A percentile compares a stretch with the other conserved stretches of the same genome.
These are phyloP conservation scores for Balearica regulorum DNA, from an alignment of 2,797 vertebrate species.

Conservation along the genomic window DNA sequence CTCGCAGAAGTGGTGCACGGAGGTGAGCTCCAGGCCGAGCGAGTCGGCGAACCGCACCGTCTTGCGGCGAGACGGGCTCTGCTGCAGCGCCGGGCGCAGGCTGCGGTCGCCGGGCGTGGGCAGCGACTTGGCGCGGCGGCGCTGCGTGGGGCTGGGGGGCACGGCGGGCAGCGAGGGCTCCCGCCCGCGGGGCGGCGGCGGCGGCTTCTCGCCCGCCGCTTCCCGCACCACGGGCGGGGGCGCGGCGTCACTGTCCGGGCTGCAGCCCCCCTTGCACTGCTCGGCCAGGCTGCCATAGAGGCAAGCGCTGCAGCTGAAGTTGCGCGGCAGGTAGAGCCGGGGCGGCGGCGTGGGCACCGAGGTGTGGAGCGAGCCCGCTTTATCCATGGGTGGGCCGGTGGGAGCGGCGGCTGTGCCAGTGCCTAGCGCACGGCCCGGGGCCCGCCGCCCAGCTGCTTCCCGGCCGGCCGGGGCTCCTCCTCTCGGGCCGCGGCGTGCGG, in stretches of 20 bases:
- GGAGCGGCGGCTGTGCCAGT: background rate
- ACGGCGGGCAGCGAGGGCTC: slow-evolving; percentile 73
- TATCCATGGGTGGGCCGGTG: slow-evolving; percentile 71
- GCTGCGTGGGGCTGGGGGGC: slow-evolving; percentile 83
- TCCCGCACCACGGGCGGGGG: background rate
- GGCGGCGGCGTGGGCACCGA: slow-evolving; percentile 81
- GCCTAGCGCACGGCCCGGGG: background rate
- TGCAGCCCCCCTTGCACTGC: slow-evolving; percentile 67
- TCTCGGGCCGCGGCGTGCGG: background rate
- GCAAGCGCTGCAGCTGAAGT: slow-evolving; percentile 92
- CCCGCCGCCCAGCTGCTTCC: background rate
- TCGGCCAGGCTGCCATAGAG: slow-evolving; percentile 84
- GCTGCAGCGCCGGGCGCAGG: slow-evolving; percentile 76
- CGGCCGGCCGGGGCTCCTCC: background rate
- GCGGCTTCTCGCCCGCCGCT: background rate
- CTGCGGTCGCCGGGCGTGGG: slow-evolving; percentile 83
- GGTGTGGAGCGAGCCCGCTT: slow-evolving; percentile 59
- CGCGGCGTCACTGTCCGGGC: slow-evolving; percentile 63
- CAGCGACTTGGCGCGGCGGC: slow-evolving; percentile 88
- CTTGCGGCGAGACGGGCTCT: slow-evolving; percentile 85
- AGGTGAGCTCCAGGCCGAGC: slow-evolving; percentile 86
- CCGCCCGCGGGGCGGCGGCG: slow-evolving; percentile 72
- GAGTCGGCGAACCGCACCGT: slow-evolving; percentile 90
- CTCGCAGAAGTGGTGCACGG: slow-evolving; percentile 86
- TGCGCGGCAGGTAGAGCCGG: slow-evolving; percentile 87